Evolutionary conservation across 1,140 invertebrate genomes (phyloP).

Genomic region (Anoplophora glabripennis): DNA sequence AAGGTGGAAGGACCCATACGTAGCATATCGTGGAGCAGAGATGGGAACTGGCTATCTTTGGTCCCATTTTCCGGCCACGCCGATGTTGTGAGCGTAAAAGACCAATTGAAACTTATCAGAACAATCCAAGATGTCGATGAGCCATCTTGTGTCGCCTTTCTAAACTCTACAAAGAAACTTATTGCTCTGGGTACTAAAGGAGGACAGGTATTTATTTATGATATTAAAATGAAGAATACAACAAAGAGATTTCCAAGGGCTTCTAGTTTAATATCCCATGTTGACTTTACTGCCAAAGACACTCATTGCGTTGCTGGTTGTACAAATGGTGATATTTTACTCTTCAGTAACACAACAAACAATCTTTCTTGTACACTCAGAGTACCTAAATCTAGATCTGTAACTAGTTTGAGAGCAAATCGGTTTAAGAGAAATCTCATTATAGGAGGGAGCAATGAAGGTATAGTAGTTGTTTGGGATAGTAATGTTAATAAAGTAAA

Average conservation of each 20-base stretch:
- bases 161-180: slow-evolving; percentile 41
- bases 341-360: slow-evolving; percentile 39
- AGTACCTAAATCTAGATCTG: slow-evolving; percentile 39
- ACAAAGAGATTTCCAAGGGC: slow-evolving; percentile 37
- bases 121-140: slow-evolving; percentile 38
- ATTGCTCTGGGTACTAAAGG: slow-evolving; percentile 42
- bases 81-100: slow-evolving; percentile 42
- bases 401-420: slow-evolving; percentile 40
- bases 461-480: slow-evolving; percentile 45
- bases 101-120: slow-evolving; percentile 39
- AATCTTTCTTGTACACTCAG: slow-evolving; percentile 31
- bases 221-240: slow-evolving; percentile 39
- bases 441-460: slow-evolving; percentile 41
- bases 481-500: slow-evolving; percentile 38
- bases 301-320: slow-evolving; percentile 41
- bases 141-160: slow-evolving; percentile 44
- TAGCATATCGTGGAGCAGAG: slow-evolving; percentile 44
- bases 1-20: slow-evolving; percentile 35
- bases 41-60: slow-evolving; percentile 43
- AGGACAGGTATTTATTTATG: slow-evolving; percentile 43
- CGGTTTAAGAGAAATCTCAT: slow-evolving; percentile 37
- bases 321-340: slow-evolving; percentile 38
- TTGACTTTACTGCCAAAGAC: slow-evolving; percentile 42
- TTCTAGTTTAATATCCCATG: slow-evolving; percentile 27
- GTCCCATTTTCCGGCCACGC: slow-evolving; percentile 38